Evolutionary conservation across 2,797 vertebrate species (phyloP), one percentile per base, ranked within the genome.

Genomic region (Naso thynnoides): DNA sequence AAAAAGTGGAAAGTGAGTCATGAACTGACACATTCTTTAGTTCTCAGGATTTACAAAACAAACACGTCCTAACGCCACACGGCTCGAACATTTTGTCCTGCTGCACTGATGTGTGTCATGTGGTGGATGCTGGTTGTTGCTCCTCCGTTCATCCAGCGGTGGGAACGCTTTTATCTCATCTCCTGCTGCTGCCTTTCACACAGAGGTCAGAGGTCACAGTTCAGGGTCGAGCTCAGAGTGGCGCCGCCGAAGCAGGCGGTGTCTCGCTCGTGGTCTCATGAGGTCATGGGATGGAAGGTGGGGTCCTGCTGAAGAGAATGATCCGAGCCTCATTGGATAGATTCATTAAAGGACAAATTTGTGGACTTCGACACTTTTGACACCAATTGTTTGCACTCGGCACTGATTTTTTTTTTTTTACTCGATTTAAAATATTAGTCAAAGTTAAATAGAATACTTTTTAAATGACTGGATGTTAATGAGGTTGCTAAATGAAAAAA

Each of bases 131-230:
- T 8, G 1, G 11, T n/a, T n/a, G 42, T 52, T 23, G 48, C 29
- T 63, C 52, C 27, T 69, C 44, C 18, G 14, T 73, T 26, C 50
- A 77, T 78, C 63, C 53, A 16, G 69, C 23, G 4, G 33, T 29
- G 47, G 38, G 74, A 71, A 47, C 42, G 47, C 73, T 82, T 86
- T 82, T 6, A 79, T 77, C 75, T 74, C 9, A 4, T 36, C 59
- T 45, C 67, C 45, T 6, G 16, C 65, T 52, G 76, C 27, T 19
- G 23, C 36, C 41, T 41, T 42, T 67, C 56, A 53, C 70, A 27
- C 9, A 63, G 26, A 56, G 76, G 76, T 79, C 79, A 59, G 52
- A 50, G 78, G 83, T 79, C 73, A 31, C 1, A 23, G 73, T 45
- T 79, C 70, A 75, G 72, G 85, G 55, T 59, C 4, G 39, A 48